Evolutionary conservation across 2,113 vertebrate genomes (phyloP), one percentile per base, ranked within the genome.

Genomic region (Platycercus adscitus): DNA sequence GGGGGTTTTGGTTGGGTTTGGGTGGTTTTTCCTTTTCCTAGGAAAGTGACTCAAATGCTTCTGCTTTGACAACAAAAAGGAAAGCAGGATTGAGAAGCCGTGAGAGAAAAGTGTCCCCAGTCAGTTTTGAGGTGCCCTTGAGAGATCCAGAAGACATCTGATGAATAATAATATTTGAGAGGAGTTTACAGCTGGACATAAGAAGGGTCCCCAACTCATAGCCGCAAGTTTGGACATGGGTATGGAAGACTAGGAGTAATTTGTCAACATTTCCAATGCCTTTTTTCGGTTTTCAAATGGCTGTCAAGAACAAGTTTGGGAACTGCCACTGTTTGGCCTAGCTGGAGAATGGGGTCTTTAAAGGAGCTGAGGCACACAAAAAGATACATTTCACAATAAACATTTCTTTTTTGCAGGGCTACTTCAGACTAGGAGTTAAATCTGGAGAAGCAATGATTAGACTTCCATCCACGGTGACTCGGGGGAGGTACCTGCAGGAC

Each of bases 161-260:
- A 24, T 1, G 1, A 31, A 41, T 25, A 55, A 21, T 17, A 0
- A 0, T 10, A 6, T 47, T 60, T 61, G 46, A 31, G 24, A 61
- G 28, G 52, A 24, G 0, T 61, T 86, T 69, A 69, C 4, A 11
- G 47, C 7, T 23, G 41, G 46, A 49, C 31, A 41, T 1, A 43
- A 23, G 13, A 7, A 35, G 6, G 4, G 24, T 31, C 31, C 29
- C 46, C 52, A 35, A 13, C 46, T 35, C 52, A 20, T 1, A 39
- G 39, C 28, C 31, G 39, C 29, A 26, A n/a, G 17, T n/a, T 14
- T 21, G 9, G 50, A 37, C 12, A 18, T 9, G 14, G 33, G 28
- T 56, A 70, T 23, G 9, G 49, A 41, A n/a, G 29, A 31, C 1
- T 2, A 39, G 39, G 29, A 17, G 46, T 18, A 33, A 58, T 58